Evolutionary conservation across 2,797 vertebrate genomes (phyloP).

Genomic region (Helostoma temminkii): DNA sequence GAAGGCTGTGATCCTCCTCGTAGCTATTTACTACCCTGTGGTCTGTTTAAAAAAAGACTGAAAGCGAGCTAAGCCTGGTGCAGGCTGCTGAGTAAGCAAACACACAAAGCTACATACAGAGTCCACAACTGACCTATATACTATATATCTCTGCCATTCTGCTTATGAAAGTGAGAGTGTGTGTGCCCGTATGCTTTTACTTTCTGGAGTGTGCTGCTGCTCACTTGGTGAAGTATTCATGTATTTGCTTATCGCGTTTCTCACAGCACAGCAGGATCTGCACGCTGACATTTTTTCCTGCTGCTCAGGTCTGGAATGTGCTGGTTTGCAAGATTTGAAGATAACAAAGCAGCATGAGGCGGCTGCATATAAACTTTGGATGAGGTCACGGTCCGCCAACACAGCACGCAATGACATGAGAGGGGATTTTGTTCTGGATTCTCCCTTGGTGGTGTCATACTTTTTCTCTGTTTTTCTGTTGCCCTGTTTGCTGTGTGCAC

Average conservation of each 20-base stretch:
- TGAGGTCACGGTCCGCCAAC: conserved; percentile 83
- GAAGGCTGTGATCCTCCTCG: conserved; percentile 83
- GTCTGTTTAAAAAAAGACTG: conserved; percentile 81
- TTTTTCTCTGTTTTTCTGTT: conserved; percentile 54
- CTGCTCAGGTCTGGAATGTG: conserved; percentile 75
- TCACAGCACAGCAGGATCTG: conserved; percentile 63
- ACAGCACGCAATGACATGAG: conserved; percentile 73
- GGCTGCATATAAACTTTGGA: conserved; percentile 76
- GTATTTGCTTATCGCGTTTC: conserved; percentile 60
- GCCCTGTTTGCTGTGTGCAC: conserved; percentile 50
- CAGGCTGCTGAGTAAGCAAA: conserved; percentile 87
- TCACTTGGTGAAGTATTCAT: conserved; percentile 30
- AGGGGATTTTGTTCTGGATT: conserved; percentile 83
- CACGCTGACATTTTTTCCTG: conserved; percentile 62
- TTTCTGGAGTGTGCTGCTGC: conserved; percentile 25
- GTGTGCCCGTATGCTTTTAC: conserved; percentile 28
- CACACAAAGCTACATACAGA: conserved; percentile 63
- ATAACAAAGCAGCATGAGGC: conserved; percentile 82
- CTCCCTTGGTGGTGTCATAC: conserved; percentile 75
- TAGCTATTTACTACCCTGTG: conserved; percentile 85
- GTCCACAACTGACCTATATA: conserved; percentile 70
- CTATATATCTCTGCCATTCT: conserved; percentile 40
- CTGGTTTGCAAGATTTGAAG: conserved; percentile 78
- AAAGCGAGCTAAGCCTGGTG: conserved; percentile 72
- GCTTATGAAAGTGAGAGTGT: conserved; percentile 46